Evolutionary conservation across 2,888 invertebrate genomes (phyloP).

Genomic region (Silvanus unidentatus): DNA sequence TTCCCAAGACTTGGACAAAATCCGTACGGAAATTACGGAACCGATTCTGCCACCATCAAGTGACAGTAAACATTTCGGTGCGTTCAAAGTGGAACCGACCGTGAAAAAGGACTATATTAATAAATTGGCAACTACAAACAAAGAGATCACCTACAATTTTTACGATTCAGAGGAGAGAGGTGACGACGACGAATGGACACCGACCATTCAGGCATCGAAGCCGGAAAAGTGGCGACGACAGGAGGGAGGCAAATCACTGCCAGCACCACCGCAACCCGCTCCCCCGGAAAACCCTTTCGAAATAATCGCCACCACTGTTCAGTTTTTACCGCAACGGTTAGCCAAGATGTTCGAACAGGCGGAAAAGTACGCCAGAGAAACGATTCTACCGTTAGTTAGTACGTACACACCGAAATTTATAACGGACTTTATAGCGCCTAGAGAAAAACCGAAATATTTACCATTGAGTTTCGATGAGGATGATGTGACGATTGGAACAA

Average conservation of each 20-base stretch:
- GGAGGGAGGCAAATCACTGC: constrained; percentile 33
- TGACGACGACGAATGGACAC: constrained; percentile 33
- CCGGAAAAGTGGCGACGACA: constrained; percentile 39
- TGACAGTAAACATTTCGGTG: constrained; percentile 12
- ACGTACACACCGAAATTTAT: constrained; percentile 70
- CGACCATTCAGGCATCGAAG: constrained; percentile 25
- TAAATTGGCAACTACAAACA: constrained; percentile 36
- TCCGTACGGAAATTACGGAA: constrained; percentile 57
- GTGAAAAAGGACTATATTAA: constrained; percentile 44
- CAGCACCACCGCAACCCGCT: constrained; percentile 9
- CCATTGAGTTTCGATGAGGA: constrained; percentile 39
- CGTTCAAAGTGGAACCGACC: constrained; percentile 14
- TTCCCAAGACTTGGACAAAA: constrained; percentile 44
- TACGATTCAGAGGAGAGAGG: constrained; percentile 30
- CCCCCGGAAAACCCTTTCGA: constrained; percentile 30
- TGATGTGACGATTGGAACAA: not conserved
- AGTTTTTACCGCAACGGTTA: constrained; percentile 70
- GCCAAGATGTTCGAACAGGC: constrained; percentile 76
- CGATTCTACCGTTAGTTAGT: constrained; percentile 68
- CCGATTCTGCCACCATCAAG: constrained; percentile 50
- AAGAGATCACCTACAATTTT: constrained; percentile 33
- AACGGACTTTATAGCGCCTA: constrained; percentile 39
- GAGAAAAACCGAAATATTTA: constrained; percentile 35
- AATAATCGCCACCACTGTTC: constrained; percentile 57
- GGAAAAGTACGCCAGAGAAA: constrained; percentile 74